Evolutionary conservation across 2,888 invertebrate genomes (phyloP).

Genomic region (Hoplodrina ambigua): DNA sequence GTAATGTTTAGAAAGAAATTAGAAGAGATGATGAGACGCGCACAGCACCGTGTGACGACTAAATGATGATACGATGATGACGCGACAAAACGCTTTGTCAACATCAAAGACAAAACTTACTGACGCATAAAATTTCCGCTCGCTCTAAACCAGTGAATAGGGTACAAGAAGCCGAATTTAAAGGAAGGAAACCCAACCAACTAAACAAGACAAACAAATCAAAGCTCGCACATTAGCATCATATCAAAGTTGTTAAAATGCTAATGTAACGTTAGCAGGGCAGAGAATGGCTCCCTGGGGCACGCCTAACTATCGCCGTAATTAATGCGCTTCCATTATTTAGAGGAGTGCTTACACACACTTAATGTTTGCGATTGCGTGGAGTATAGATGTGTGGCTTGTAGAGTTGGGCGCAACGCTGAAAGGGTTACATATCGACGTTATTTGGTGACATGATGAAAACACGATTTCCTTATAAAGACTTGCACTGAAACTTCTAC

Average conservation of each 20-base stretch:
- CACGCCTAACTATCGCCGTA: constrained; percentile 60
- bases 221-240: constrained; percentile 59
- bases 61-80: not conserved
- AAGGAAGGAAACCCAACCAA: constrained; percentile 56
- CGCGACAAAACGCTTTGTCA: not conserved
- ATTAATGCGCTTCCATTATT: constrained; percentile 70
- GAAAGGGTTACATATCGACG: constrained; percentile 5
- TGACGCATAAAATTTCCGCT: constrained; percentile 16
- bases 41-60: not conserved
- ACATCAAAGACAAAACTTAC: constrained; percentile 31
- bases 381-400: constrained; percentile 18
- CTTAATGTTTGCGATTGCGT: constrained; percentile 57
- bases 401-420: constrained; percentile 12
- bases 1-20: not conserved
- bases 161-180: constrained; percentile 42
- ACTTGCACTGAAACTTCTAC: no score
- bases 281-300: constrained; percentile 64
- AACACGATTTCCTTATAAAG: no score
- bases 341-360: constrained; percentile 64
- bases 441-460: not conserved
- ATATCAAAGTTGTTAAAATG: constrained; percentile 65
- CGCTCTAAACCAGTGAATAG: constrained; percentile 31
- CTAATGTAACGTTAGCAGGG: constrained; percentile 59
- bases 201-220: constrained; percentile 63
- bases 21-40: not conserved